Conservation (phyloP, 1,140 invertebrate species). For the Drosophila sp. region DNA sequence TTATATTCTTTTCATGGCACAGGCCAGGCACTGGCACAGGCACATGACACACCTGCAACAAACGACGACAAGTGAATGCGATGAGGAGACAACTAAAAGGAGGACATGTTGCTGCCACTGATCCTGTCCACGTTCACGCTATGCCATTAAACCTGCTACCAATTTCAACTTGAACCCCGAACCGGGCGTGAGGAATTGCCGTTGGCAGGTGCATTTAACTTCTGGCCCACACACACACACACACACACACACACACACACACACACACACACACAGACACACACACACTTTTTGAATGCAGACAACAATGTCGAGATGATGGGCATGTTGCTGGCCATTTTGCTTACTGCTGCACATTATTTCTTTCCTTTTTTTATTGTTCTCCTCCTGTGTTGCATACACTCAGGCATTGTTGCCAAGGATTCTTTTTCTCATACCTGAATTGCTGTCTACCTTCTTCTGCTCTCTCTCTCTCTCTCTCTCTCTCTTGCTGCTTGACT, state of each 20-base stretch:
- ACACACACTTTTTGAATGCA: conserved; percentile 36
- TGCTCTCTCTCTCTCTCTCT: too few species aligned
- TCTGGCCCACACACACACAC: conserved; percentile 65
- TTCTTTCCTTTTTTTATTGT: conserved; percentile 59
- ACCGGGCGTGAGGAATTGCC: conserved; percentile 35
- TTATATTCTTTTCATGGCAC: conserved; percentile 44
- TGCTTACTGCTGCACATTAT: conserved; percentile 52
- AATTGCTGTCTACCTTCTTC: conserved; percentile 1
- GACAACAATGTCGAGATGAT: conserved; percentile 64
- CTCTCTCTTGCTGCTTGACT: conserved; percentile 16
- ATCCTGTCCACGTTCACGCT: conserved; percentile 7
- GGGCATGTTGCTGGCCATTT: conserved; percentile 46
- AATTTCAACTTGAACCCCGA: conserved; percentile 22
- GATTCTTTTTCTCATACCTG: not conserved
- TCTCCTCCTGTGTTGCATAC: conserved; percentile 45
- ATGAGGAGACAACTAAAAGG: conserved; percentile 38
- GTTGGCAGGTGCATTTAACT: conserved; percentile 78
- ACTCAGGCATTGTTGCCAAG: conserved; percentile 5
- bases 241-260: conserved; percentile 14
- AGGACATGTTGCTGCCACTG: conserved; percentile 42
- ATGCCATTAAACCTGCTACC: conserved; percentile 24
- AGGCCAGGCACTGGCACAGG: too few species aligned
- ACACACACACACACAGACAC: not conserved
- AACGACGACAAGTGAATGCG: conserved; percentile 20
- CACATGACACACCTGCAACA: conserved; percentile 47